Percentiles rank a stretch among this genome's conserved stretches.
These are phyloP conservation scores for Acanthosepion esculentum DNA, from an alignment of 2,888 invertebrate species.

Conservation along the genomic window DNA sequence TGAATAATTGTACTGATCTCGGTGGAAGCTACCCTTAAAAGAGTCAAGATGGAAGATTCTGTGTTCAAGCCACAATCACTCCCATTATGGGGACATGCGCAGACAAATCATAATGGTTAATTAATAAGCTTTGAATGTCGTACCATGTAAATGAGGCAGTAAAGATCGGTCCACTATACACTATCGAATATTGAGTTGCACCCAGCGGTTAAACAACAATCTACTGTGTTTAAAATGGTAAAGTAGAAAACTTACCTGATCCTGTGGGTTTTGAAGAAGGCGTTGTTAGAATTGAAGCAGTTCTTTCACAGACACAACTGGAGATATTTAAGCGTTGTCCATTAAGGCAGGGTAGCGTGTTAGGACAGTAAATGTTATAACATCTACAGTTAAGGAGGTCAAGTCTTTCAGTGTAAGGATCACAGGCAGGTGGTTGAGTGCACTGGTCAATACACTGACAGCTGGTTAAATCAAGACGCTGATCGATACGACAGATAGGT, in stretches of 20 bases:
- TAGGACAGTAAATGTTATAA: conserved; percentile 4
- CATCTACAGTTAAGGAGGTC: conserved; percentile 41
- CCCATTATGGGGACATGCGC: no score
- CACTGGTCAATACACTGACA: conserved; percentile 41
- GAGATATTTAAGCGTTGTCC: not conserved
- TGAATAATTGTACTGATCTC: no score
- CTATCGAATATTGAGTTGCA: no score
- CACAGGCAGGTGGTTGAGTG: not conserved
- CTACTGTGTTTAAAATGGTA: no score
- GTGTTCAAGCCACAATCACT: no score
- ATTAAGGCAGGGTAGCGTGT: not conserved
- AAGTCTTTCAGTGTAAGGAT: not conserved
- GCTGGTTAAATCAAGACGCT: not conserved
- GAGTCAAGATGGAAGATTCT: no score
- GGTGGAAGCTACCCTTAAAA: no score
- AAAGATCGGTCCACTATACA: no score
- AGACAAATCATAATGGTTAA: no score
- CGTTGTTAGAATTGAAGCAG: not conserved
- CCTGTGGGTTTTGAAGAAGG: conserved; percentile 37
- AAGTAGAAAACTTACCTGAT: not conserved
- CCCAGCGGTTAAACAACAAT: no score
- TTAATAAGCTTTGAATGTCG: no score
- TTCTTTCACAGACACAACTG: not conserved
- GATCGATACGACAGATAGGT: not conserved
- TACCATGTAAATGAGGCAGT: no score